Base-by-base conservation (phyloP, 2,113 vertebrate species). In the Dissostichus mawsoni region DNA sequence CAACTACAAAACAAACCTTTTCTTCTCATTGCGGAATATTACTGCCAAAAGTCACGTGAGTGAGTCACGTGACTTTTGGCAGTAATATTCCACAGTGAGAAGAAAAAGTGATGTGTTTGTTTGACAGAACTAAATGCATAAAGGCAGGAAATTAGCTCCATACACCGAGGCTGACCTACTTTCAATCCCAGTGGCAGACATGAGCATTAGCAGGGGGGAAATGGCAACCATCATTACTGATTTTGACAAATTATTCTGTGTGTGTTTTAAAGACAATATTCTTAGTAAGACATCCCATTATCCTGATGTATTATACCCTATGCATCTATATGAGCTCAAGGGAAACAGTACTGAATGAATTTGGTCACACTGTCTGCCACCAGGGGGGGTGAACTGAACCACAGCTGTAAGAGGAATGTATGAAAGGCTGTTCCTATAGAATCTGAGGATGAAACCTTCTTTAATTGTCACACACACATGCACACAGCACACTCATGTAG, bases 151-250 rank as follows among this genome's bases (percentile, higher is more conserved):
- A 20, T 20, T 20, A 20, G 20, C 20, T 20, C 20, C 20, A 20
- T 20, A 20, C 20, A 20, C 20, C n/a, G 4, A 65, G 29, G 12
- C 25, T 67, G 61, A 74, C 74, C 61, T 48, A 67, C 17, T 81
- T 78, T 81, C 13, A 44, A 12, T 77, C 53, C 36, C 44, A 71
- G 17, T 53, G 62, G 44, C 45, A 47, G 33, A 55, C 44, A 69
- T 76, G 67, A 71, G 74, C 67, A 76, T 80, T 13, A 56, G 47
- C 13, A 44, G 0, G 11, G 3, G 16, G 56, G 56, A 64, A 47
- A 59, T 70, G 17, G 3, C 50, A 70, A 59, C 13, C 53, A 16
- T 3, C 33, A 41, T 41, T 20, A 41, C n/a, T n/a, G 5, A 8
- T 50, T 11, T 29, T 29, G 29, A 29, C 29, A 4, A 29, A 29